Evolutionary conservation across 1,140 invertebrate species (phyloP), one percentile per base, ranked within the genome.

Genomic region (Pemphigus obesinymphae): DNA sequence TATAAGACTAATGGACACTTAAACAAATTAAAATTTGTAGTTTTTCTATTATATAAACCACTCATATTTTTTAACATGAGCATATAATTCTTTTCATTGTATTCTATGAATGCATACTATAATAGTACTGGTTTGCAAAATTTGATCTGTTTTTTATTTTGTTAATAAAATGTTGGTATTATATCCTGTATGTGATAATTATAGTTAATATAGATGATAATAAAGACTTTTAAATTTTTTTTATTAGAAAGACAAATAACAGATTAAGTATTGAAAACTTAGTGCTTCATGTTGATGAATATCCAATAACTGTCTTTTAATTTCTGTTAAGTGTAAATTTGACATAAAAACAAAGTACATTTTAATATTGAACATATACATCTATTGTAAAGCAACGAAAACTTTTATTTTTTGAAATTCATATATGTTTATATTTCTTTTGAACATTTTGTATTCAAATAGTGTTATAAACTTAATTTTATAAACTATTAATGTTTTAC

Each of bases 261-360:
- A 55, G 31, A 80, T 80, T 63, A 80, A 43, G 11, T 58, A 11
- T 80, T 76, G 48, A 58, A 23, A 76, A 4, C 53, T 76, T 31
- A 23, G 76, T 63, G 37, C 40, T 61, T 80, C 61, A 43, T 61
- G 23, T 61, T 43, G 76, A 63, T 80, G 76, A 63, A 63, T 80
- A 80, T 63, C 37, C 55, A 80, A 61, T 63, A 45, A 20, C 76
- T 80, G 76, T 61, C 76, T 80, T 80, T 43, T 20, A 80, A 80
- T 6, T 40, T 75, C 29, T 53, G 23, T 10, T 3, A 13, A n/a
- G n/a, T 37, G 34, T 76, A 76, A 76, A 37, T 23, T 37, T 6
- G 10, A 8, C 10, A 58, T 37, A 55, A 15, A 13, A 37, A 37
- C 13, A 26, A 76, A 34, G 13, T 55, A 37, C 3, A 26, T 23